phyloP scores from a whole-genome alignment of 2,888 invertebrate species.

The Yponomeuta evonymella region DNA sequence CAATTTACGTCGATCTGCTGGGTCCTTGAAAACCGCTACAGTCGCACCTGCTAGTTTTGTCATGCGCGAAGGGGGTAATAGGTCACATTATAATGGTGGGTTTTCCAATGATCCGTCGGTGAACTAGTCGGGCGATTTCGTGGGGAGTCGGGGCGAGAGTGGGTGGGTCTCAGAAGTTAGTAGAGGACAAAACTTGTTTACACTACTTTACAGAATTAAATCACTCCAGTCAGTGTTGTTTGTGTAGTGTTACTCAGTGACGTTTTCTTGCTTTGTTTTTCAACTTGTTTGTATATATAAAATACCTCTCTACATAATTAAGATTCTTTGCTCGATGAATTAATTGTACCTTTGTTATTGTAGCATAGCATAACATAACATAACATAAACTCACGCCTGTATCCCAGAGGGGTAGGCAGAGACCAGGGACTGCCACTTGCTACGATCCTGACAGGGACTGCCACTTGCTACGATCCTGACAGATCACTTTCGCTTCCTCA shows the following conservation, averaged over 20 bases:
- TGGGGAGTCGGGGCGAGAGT: constrained; percentile 33
- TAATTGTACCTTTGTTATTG: too few species aligned
- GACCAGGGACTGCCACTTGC: too few species aligned
- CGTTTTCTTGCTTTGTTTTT: constrained; percentile 19
- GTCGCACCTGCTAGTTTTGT: not conserved
- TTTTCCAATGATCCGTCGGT: constrained; percentile 35
- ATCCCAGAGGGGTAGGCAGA: too few species aligned
- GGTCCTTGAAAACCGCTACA: not conserved
- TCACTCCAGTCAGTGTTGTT: constrained; percentile 50
- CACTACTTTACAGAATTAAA: constrained; percentile 68
- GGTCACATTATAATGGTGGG: constrained; percentile 34
- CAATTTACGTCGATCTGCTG: constrained; percentile 24
- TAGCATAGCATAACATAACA: too few species aligned
- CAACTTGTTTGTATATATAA: too few species aligned
- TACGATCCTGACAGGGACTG: too few species aligned
- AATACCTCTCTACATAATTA: too few species aligned
- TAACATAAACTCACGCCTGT: too few species aligned
- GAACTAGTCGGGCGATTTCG: constrained; percentile 40
- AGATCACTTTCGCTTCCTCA: too few species aligned
- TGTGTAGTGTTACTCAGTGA: constrained; percentile 37
- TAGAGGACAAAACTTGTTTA: constrained; percentile 64
- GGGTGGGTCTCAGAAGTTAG: constrained; percentile 32
- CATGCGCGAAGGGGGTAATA: constrained; percentile 24
- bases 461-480: too few species aligned
- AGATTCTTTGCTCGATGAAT: too few species aligned